Evolutionary conservation across 2,113 vertebrate genomes (phyloP).

Genomic region (Cottus gobio): DNA sequence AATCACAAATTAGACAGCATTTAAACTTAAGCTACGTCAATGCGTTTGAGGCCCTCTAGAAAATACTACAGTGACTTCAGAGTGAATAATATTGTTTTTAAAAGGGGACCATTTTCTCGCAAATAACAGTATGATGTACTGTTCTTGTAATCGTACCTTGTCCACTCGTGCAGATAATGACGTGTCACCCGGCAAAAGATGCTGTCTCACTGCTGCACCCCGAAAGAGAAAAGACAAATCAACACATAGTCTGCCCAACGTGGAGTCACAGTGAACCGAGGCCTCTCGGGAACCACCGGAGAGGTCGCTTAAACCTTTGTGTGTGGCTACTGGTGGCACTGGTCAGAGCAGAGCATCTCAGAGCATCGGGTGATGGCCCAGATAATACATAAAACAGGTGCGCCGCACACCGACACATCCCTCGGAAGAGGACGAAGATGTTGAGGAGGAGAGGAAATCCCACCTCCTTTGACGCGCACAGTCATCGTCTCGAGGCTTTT

Average conservation of each 20-base stretch:
- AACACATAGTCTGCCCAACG: slow-evolving; percentile 57
- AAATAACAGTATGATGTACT: neutral
- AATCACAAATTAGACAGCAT: slow-evolving; percentile 14
- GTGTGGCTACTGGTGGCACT: slow-evolving; percentile 1
- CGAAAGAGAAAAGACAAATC: slow-evolving; percentile 16
- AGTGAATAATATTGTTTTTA: neutral
- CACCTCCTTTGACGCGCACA: slow-evolving; percentile 47
- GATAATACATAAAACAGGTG: slow-evolving; percentile 59
- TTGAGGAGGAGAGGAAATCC: slow-evolving; percentile 61
- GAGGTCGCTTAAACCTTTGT: neutral
- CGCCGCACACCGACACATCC: slow-evolving; percentile 63
- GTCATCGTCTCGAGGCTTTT: neutral
- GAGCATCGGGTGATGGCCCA: slow-evolving; percentile 1
- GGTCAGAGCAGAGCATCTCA: slow-evolving; percentile 41
- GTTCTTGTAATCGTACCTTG: slow-evolving; percentile 62
- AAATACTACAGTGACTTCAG: neutral
- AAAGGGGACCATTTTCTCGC: neutral
- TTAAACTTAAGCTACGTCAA: neutral
- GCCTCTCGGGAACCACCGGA: slow-evolving; percentile 1
- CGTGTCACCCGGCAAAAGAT: slow-evolving; percentile 79
- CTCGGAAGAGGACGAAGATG: slow-evolving; percentile 46
- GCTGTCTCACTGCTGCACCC: slow-evolving; percentile 83
- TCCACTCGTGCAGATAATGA: slow-evolving; percentile 61
- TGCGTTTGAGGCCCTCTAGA: slow-evolving; percentile 22
- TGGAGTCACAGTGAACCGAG: slow-evolving; percentile 10